Percentiles rank a stretch among this genome's conserved stretches.
Evolutionary conservation across 2,797 vertebrate species (phyloP).

Genomic region (Valencia hispanica): DNA sequence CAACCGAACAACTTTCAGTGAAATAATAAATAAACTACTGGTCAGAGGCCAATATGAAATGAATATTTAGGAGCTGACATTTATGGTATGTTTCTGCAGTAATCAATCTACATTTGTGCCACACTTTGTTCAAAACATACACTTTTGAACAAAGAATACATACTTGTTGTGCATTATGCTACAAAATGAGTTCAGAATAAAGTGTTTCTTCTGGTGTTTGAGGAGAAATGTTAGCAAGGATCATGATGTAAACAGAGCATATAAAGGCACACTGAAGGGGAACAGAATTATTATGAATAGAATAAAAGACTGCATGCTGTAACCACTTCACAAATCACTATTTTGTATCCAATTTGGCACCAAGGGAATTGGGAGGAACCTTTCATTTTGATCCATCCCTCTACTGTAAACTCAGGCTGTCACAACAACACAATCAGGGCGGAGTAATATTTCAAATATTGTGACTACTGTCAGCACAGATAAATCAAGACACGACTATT

Average conservation of each 20-base stretch:
- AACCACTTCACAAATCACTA: background rate
- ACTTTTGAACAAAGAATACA: background rate
- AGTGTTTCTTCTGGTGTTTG: background rate
- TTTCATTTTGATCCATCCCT: background rate
- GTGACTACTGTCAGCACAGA: background rate
- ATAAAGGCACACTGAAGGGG: background rate
- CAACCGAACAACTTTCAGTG: background rate
- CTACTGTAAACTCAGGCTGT: background rate
- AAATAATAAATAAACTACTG: background rate
- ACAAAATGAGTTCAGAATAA: background rate
- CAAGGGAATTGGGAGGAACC: background rate
- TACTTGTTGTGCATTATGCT: background rate
- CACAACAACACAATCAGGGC: background rate
- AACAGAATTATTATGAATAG: background rate
- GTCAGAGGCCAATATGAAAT: background rate
- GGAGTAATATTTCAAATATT: background rate
- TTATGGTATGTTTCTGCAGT: background rate
- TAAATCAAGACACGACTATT: background rate
- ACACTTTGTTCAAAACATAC: background rate
- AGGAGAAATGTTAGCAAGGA: background rate
- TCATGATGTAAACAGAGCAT: background rate
- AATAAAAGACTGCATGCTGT: background rate
- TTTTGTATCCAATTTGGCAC: constrained; percentile 1
- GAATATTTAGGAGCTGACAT: background rate
- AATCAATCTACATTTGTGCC: background rate